phyloP scores from a whole-genome alignment of 2,888 invertebrate genomes.

The Dynastes tityus region DNA sequence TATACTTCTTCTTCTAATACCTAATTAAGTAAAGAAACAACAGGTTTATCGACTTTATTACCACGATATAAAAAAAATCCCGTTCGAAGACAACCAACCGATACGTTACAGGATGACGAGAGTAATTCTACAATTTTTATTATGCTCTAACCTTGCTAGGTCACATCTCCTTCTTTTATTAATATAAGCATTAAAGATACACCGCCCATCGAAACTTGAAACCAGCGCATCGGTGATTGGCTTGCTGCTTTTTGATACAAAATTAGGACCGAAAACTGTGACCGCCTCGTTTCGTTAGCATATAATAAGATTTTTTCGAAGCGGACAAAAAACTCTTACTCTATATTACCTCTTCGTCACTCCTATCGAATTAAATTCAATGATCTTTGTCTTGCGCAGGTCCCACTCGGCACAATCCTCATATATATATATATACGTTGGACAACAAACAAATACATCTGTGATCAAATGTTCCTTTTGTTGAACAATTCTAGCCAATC shows the following conservation, averaged over 20 bases:
- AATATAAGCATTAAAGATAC: constrained; percentile 21
- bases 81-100: not conserved
- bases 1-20: not conserved
- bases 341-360: constrained; percentile 18
- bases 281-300: constrained; percentile 56
- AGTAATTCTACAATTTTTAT: constrained; percentile 28
- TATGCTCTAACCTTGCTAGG: constrained; percentile 43
- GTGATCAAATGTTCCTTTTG: constrained; percentile 37
- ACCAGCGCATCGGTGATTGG: constrained; percentile 52
- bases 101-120: constrained; percentile 6
- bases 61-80: not conserved
- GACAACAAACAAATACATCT: constrained; percentile 33
- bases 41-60: constrained; percentile 11
- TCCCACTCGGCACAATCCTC: not conserved
- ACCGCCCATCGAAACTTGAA: constrained; percentile 33
- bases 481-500: constrained; percentile 36
- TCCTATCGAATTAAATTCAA: not conserved
- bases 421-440: not conserved
- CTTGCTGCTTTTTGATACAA: constrained; percentile 48
- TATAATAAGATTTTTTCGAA: constrained; percentile 54
- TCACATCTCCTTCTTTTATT: constrained; percentile 7
- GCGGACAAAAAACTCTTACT: constrained; percentile 36
- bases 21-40: constrained; percentile 8
- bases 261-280: constrained; percentile 52
- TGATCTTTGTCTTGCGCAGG: not conserved